phyloP scores from a whole-genome alignment of 2,888 invertebrate species.

The Chrysina gloriosa region DNA sequence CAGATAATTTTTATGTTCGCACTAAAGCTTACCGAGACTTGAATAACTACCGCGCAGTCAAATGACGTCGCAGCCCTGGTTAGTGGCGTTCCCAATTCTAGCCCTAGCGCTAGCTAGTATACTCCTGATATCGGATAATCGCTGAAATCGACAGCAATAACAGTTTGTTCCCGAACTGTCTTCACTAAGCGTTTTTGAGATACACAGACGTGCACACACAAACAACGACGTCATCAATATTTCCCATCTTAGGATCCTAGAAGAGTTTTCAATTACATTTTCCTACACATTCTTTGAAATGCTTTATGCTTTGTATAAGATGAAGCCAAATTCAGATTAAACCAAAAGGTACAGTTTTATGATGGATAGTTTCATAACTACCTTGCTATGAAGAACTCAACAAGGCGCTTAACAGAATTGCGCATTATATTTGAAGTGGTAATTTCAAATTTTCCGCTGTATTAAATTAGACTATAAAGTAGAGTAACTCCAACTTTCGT shows the following conservation, averaged over 20 bases:
- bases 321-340: constrained; percentile 17
- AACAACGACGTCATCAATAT: constrained; percentile 5
- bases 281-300: not conserved
- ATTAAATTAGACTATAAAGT: too few species aligned
- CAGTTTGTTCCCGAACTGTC: constrained; percentile 35
- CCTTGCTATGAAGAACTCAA: not conserved
- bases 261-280: constrained; percentile 25
- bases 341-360: constrained; percentile 13
- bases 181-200: constrained; percentile 36
- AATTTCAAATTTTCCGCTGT: too few species aligned
- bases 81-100: constrained; percentile 23
- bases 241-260: not conserved
- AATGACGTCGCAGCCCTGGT: constrained; percentile 36
- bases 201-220: constrained; percentile 16
- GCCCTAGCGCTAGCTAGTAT: constrained; percentile 23
- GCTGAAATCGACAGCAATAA: constrained; percentile 35
- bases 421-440: not conserved
- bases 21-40: constrained; percentile 42
- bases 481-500: too few species aligned
- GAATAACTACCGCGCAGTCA: constrained; percentile 43
- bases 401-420: not conserved
- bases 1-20: constrained; percentile 46
- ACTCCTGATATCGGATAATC: constrained; percentile 37
- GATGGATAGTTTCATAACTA: constrained; percentile 10
- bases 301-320: constrained; percentile 13